A percentile compares a stretch with the other conserved stretches of the same genome.
phyloP scores from a whole-genome alignment of 2,888 invertebrate genomes.

The Gryllus longicercus region DNA sequence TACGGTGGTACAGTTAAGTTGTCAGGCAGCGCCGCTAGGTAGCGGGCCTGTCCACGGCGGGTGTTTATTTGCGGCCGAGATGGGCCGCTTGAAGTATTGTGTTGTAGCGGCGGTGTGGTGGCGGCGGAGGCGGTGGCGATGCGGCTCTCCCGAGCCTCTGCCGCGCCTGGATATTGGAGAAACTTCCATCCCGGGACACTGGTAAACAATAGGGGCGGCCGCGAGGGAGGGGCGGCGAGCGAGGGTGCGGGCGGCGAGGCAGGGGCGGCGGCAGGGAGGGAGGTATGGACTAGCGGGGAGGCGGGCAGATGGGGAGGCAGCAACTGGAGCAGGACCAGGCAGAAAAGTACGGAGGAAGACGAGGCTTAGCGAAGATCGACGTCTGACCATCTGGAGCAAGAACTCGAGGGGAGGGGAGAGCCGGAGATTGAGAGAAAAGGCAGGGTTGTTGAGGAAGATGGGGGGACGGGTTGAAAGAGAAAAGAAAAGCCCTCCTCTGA shows the following conservation, averaged over 20 bases:
- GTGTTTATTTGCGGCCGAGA: background rate
- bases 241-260: background rate
- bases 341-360: background rate
- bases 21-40: background rate
- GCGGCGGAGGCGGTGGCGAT: too few species aligned
- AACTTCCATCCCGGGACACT: constrained; percentile 8
- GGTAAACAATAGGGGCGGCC: background rate
- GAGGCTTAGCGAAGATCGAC: too few species aligned
- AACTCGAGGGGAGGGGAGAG: too few species aligned
- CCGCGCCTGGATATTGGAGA: background rate
- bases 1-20: too few species aligned
- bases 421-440: too few species aligned
- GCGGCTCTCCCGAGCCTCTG: background rate
- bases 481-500: too few species aligned
- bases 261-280: background rate
- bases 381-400: too few species aligned
- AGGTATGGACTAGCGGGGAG: background rate
- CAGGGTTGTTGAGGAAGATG: too few species aligned
- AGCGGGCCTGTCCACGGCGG: background rate
- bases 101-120: background rate
- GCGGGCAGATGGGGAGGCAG: background rate
- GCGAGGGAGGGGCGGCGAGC: background rate
- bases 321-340: background rate
- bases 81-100: background rate
- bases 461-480: too few species aligned